phyloP scores from a whole-genome alignment of 2,113 vertebrate genomes.

The Jaculus jaculus region DNA sequence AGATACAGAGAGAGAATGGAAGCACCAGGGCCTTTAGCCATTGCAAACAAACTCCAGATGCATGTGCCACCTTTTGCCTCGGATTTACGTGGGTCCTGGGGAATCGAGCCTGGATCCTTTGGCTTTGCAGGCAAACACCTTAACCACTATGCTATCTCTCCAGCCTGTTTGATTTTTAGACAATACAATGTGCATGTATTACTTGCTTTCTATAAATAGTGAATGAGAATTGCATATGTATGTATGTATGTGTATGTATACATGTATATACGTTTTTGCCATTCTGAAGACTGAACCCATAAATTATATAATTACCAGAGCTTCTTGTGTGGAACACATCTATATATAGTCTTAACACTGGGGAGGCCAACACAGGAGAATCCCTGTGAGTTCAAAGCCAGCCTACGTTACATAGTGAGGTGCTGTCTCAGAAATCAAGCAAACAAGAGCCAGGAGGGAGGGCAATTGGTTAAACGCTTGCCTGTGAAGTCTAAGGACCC shows the following conservation, averaged over 20 bases:
- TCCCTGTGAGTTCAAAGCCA: background rate
- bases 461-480: no score
- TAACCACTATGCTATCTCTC: no score
- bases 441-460: no score
- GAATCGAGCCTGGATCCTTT: no score
- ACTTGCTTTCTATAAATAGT: background rate
- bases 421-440: background rate
- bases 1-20: no score
- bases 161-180: constrained; percentile 8
- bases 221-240: background rate
- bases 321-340: background rate
- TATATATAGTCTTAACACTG: background rate
- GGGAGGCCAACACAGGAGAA: background rate
- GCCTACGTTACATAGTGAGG: background rate
- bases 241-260: background rate
- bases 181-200: background rate
- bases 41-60: no score
- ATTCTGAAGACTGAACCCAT: background rate
- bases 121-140: no score
- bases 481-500: no score
- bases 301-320: background rate
- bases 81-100: no score
- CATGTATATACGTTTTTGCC: background rate
- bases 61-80: background rate
- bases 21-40: no score